Evolutionary conservation across 1,140 invertebrate genomes (phyloP).

Genomic region (Argopecten irradians): DNA sequence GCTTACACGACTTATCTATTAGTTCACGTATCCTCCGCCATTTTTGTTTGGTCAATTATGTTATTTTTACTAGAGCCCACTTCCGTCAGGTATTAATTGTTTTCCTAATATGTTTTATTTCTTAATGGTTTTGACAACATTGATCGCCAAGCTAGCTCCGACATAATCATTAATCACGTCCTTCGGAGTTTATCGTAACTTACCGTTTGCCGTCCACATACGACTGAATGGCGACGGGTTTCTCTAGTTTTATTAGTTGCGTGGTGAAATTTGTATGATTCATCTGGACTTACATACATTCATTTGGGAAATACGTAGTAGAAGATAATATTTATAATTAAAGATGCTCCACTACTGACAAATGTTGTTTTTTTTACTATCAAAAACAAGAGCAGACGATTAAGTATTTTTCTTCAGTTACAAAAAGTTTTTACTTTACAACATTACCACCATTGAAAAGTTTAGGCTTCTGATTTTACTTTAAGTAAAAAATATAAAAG

Average conservation of each 20-base stretch:
- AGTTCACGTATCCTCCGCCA: slow-evolving; percentile 6
- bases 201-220: background rate
- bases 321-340: no score
- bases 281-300: background rate
- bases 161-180: slow-evolving; percentile 5
- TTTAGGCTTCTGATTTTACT: no score
- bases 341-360: no score
- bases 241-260: background rate
- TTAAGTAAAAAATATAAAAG: no score
- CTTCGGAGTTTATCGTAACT: background rate
- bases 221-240: background rate
- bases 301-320: background rate
- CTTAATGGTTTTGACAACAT: slow-evolving; percentile 22
- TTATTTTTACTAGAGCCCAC: slow-evolving; percentile 10
- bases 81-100: slow-evolving; percentile 21
- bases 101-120: slow-evolving; percentile 19
- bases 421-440: no score
- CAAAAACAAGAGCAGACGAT: no score
- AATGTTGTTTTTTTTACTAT: no score
- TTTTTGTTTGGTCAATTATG: slow-evolving; percentile 12
- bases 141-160: background rate
- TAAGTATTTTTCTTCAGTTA: no score
- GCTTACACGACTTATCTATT: background rate
- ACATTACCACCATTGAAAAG: no score
- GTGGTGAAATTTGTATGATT: background rate